Conservation (phyloP, 2,113 vertebrate genomes). For the Diglossa brunneiventris region DNA sequence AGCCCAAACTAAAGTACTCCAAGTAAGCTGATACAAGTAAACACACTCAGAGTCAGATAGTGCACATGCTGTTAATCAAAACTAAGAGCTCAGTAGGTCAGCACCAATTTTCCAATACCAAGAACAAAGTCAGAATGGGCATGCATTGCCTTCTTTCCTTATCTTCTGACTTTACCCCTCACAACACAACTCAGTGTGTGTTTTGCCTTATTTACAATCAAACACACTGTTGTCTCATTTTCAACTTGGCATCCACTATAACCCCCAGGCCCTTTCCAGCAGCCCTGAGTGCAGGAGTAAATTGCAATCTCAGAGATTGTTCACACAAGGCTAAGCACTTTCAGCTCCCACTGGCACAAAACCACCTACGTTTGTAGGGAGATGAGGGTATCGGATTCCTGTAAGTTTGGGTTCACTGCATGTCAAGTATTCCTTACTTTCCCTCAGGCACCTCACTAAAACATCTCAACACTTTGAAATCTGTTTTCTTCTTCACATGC, state of each 20-base stretch:
- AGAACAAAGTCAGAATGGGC: neutral
- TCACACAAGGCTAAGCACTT: conserved; percentile 34
- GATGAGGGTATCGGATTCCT: neutral
- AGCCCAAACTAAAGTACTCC: neutral
- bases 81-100: neutral
- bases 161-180: neutral
- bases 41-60: neutral
- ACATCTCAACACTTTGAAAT: neutral
- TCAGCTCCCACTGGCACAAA: conserved; percentile 8
- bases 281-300: neutral
- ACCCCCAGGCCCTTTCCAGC: neutral
- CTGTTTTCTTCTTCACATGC: neutral
- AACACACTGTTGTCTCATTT: neutral
- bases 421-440: neutral
- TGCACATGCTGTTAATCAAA: neutral
- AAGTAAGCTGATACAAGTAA: neutral
- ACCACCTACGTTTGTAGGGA: neutral
- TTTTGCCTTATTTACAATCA: neutral
- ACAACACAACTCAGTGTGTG: neutral
- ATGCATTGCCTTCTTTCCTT: neutral
- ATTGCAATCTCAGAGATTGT: neutral
- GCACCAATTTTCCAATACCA: neutral
- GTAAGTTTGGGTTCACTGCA: neutral
- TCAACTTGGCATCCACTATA: neutral
- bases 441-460: neutral